Percentiles rank a stretch among this genome's conserved stretches.
Evolutionary conservation across 30 jellyfish, hydroid and myxozoan species (phyloP).

Genomic region (Aurelia sp.): DNA sequence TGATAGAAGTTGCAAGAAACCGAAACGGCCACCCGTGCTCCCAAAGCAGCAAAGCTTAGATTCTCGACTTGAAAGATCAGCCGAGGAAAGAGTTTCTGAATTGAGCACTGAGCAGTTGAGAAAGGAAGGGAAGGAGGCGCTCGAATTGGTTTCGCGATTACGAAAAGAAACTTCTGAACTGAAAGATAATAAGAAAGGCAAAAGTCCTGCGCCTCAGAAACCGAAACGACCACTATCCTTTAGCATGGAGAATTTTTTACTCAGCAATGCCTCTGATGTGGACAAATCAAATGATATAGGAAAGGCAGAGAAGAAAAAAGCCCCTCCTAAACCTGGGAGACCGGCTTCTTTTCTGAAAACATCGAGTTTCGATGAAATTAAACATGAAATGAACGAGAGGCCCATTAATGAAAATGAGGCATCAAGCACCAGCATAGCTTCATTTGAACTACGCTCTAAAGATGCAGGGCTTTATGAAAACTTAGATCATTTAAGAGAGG

Average conservation of each 20-base stretch:
- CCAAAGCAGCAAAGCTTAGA: conserved; percentile 49
- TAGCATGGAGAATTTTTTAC: conserved; percentile 56
- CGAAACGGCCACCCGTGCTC: conserved; percentile 22
- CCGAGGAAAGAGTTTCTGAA: not conserved
- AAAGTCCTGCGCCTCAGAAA: conserved; percentile 55
- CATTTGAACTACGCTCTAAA: conserved; percentile 31
- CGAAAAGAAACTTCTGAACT: conserved; percentile 24
- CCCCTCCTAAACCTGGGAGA: conserved; percentile 56
- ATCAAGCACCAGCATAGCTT: not conserved
- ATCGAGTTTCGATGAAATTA: conserved; percentile 16
- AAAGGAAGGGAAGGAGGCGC: conserved; percentile 61
- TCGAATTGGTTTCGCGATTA: conserved; percentile 28
- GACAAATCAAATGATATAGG: not conserved
- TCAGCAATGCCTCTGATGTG: not conserved
- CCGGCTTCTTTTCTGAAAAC: conserved; percentile 20
- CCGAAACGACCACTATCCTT: conserved; percentile 67
- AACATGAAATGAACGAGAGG: not conserved
- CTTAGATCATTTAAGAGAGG: conserved; percentile 5
- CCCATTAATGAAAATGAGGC: not conserved
- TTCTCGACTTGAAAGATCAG: not conserved
- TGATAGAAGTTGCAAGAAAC: not conserved
- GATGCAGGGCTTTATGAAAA: conserved; percentile 28
- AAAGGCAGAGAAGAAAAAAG: not conserved
- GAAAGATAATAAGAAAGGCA: not conserved
- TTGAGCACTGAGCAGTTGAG: conserved; percentile 17